These are phyloP conservation scores for Eupithecia pulchellata DNA, from an alignment of 2,888 invertebrate genomes.

Conservation along the genomic window DNA sequence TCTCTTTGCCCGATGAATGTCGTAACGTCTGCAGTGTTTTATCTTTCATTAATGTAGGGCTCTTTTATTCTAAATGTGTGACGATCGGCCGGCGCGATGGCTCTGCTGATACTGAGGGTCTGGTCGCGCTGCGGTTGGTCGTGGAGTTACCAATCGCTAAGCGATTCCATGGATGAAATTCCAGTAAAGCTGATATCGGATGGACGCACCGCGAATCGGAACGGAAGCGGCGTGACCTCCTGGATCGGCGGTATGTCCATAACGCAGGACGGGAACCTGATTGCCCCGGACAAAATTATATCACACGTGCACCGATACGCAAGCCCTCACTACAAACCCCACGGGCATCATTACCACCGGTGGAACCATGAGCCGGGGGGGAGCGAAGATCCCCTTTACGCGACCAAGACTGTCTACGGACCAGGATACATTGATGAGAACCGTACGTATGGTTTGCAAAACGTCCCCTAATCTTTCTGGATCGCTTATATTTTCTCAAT, in stretches of 20 bases:
- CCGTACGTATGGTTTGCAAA: conserved; percentile 77
- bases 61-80: conserved; percentile 63
- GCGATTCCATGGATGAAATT: conserved; percentile 83
- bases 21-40: conserved; percentile 74
- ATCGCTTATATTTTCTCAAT: conserved; percentile 18
- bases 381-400: conserved; percentile 79
- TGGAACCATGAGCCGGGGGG: conserved; percentile 84
- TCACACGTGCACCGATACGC: conserved; percentile 81
- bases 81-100: conserved; percentile 75
- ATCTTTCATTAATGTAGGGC: conserved; percentile 73
- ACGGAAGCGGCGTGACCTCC: conserved; percentile 74
- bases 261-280: conserved; percentile 82
- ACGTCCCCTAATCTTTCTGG: conserved; percentile 55
- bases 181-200: conserved; percentile 85
- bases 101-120: conserved; percentile 65
- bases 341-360: conserved; percentile 80
- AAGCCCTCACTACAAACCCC: conserved; percentile 83
- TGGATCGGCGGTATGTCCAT: conserved; percentile 85
- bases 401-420: conserved; percentile 86
- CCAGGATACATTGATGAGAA: conserved; percentile 83
- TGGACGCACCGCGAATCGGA: conserved; percentile 77
- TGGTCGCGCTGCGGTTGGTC: conserved; percentile 76
- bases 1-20: conserved; percentile 75
- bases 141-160: conserved; percentile 75
- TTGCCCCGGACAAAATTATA: conserved; percentile 82